Conservation (phyloP, 23 tunicate species). For the Ciona savignyi region DNA sequence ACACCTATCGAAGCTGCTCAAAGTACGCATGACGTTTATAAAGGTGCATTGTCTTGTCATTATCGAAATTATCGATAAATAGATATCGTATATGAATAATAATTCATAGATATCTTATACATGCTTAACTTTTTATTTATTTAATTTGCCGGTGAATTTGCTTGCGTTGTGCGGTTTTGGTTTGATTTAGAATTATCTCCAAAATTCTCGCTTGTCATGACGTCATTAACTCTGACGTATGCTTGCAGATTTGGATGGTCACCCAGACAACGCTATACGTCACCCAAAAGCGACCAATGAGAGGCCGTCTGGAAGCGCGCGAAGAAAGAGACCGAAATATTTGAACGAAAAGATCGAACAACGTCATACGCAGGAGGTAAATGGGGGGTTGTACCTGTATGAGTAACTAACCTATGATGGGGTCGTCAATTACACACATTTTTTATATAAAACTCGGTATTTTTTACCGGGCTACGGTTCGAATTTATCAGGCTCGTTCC, state of each 20-base stretch:
- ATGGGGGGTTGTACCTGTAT: too few relatives aligned
- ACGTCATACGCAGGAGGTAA: neutral
- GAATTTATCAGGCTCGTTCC: too few relatives aligned
- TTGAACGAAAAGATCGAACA: conserved; percentile 39
- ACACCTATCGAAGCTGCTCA: conserved; percentile 1
- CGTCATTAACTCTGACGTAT: neutral
- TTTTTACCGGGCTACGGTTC: too few relatives aligned
- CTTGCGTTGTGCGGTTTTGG: neutral
- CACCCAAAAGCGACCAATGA: conserved; percentile 3
- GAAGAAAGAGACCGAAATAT: conserved; percentile 64
- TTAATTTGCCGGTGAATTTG: neutral
- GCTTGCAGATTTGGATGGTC: conserved; percentile 4
- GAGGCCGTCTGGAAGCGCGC: conserved; percentile 68
- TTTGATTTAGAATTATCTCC: neutral
- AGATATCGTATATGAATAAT: neutral
- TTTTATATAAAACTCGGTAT: too few relatives aligned
- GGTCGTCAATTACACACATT: too few relatives aligned
- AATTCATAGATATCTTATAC: neutral
- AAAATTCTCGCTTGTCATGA: neutral
- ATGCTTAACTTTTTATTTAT: neutral
- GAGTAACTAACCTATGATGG: too few relatives aligned
- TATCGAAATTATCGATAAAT: too few relatives aligned
- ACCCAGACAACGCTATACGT: conserved; percentile 6
- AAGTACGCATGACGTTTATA: neutral
- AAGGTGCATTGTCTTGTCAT: neutral